Percentiles rank a stretch among this genome's conserved stretches.
These are phyloP conservation scores for Gila robusta DNA, from an alignment of 2,797 vertebrate species.

Conservation along the genomic window DNA sequence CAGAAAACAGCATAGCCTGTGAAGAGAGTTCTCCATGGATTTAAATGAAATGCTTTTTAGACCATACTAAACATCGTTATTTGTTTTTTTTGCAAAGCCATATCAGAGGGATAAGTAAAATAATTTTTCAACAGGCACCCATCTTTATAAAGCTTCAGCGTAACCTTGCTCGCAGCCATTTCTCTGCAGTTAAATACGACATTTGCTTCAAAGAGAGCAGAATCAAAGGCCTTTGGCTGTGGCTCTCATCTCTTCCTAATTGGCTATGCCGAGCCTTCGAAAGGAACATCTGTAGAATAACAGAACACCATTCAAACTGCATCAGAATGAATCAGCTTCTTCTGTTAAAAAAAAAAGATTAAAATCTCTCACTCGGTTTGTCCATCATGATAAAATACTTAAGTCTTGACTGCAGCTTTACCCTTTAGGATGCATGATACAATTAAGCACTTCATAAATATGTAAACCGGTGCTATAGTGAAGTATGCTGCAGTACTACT, in stretches of 20 bases:
- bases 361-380: neutral
- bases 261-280: slow-evolving; percentile 65
- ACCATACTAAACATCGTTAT: neutral
- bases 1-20: neutral
- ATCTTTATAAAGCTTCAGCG: slow-evolving; percentile 47
- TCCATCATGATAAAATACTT: slow-evolving; percentile 3
- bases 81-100: neutral
- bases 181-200: slow-evolving; percentile 75
- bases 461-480: neutral
- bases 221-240: slow-evolving; percentile 69
- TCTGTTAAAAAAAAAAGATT: neutral
- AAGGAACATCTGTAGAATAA: slow-evolving; percentile 64
- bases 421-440: neutral
- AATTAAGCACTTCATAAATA: slow-evolving; percentile 24
- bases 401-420: slow-evolving; percentile 6
- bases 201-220: slow-evolving; percentile 76
- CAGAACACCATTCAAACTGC: slow-evolving; percentile 20
- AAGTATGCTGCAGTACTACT: neutral
- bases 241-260: slow-evolving; percentile 71
- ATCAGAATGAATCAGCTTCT: slow-evolving; percentile 28
- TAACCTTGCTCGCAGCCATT: slow-evolving; percentile 65
- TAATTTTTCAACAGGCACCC: slow-evolving; percentile 5
- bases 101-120: slow-evolving; percentile 8
- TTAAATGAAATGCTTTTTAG: neutral
- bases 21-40: neutral